A percentile compares a stretch with the other conserved stretches of the same genome.
These are phyloP conservation scores for Penaeus japonicus DNA, from an alignment of 1,140 invertebrate genomes.

Conservation along the genomic window DNA sequence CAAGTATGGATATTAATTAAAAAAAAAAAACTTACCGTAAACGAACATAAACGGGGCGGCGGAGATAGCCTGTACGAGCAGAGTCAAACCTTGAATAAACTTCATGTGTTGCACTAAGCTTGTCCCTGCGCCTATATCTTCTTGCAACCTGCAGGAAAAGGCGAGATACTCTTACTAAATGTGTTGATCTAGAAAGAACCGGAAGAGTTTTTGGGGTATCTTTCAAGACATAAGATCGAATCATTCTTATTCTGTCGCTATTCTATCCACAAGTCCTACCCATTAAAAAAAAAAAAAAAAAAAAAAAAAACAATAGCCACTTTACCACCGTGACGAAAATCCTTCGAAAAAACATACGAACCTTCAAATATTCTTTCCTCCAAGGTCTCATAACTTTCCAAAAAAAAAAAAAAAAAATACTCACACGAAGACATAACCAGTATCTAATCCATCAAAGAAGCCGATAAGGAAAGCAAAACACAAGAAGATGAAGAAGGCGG, in stretches of 20 bases:
- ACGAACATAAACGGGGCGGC: slow-evolving; percentile 46
- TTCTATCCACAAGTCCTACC: too few species aligned
- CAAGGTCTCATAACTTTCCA: background rate
- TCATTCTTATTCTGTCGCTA: too few species aligned
- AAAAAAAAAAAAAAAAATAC: background rate
- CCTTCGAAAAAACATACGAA: background rate
- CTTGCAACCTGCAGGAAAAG: slow-evolving; percentile 35
- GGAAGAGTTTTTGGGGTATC: too few species aligned
- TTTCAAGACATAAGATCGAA: too few species aligned
- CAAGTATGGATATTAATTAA: too few species aligned
- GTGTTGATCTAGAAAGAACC: background rate
- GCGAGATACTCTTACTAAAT: background rate
- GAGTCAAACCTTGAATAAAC: slow-evolving; percentile 42
- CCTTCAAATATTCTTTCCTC: background rate
- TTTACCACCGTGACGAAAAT: too few species aligned
- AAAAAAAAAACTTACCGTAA: slow-evolving; percentile 44
- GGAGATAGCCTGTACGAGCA: slow-evolving; percentile 35
- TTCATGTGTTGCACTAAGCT: slow-evolving; percentile 37
- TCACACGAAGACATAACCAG: slow-evolving; percentile 26
- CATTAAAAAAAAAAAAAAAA: too few species aligned
- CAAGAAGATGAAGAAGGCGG: slow-evolving; percentile 16
- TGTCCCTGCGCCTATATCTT: slow-evolving; percentile 41
- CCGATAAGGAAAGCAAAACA: background rate
- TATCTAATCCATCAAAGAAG: slow-evolving; percentile 33
- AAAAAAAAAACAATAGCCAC: too few species aligned